Conservation (phyloP, 2,797 vertebrate genomes). For the Trachops cirrhosus region DNA sequence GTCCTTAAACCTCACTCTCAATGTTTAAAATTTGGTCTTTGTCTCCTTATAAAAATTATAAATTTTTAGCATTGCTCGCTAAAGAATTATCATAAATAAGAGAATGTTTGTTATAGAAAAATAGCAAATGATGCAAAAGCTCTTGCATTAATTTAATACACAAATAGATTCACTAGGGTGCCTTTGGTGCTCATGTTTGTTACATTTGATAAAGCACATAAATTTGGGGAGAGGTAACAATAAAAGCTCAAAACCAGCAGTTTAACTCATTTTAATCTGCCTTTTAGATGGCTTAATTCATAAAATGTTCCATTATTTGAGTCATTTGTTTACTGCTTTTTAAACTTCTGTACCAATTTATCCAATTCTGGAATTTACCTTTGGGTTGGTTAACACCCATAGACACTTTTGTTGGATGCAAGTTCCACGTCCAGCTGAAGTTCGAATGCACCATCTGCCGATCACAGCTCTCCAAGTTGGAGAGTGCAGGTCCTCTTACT, state of each 20-base stretch:
- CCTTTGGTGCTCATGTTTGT: not conserved
- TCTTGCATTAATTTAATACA: not conserved
- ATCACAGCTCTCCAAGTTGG: not conserved
- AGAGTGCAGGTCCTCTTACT: not conserved
- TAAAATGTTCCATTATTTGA: not conserved
- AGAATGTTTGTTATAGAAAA: not conserved
- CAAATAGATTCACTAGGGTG: not conserved
- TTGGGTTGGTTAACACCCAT: not conserved
- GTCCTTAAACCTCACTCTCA: conserved; percentile 52
- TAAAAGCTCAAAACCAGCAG: not conserved
- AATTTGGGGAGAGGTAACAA: not conserved
- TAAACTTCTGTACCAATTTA: not conserved
- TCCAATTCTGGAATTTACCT: not conserved
- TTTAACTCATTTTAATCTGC: not conserved
- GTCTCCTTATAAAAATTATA: not conserved
- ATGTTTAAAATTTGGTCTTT: not conserved
- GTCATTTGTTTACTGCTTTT: not conserved
- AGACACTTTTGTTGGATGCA: not conserved
- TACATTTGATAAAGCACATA: not conserved
- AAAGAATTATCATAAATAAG: conserved; percentile 11
- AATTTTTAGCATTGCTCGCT: not conserved
- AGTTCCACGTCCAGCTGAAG: not conserved
- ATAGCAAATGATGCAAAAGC: not conserved
- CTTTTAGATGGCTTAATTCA: not conserved
- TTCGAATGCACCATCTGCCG: not conserved